Percentiles rank a stretch among this genome's conserved stretches.
Conservation (phyloP, 2,797 vertebrate genomes). For the Pantherophis vulpinus region DNA sequence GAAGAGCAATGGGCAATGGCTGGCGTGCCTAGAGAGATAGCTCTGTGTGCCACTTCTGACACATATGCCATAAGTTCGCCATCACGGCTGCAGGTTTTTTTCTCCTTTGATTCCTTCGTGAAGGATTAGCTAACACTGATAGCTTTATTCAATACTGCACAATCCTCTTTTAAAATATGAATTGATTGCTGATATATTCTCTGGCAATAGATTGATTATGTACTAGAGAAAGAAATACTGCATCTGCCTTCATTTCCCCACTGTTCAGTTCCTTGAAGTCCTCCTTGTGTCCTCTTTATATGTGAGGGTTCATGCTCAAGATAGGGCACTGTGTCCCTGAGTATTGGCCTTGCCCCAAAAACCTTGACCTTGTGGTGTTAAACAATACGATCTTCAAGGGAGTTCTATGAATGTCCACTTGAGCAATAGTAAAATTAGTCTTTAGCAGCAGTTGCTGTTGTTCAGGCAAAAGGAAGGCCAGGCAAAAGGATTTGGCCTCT, state of each 20-base stretch:
- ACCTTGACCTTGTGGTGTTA: background rate
- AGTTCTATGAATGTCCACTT: background rate
- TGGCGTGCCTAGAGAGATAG: too few species aligned
- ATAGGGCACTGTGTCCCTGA: background rate
- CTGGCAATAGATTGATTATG: too few species aligned
- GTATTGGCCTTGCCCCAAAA: background rate
- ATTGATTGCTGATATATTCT: background rate
- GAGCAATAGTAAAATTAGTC: background rate
- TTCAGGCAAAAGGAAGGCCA: background rate
- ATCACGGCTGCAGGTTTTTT: background rate
- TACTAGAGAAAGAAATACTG: background rate
- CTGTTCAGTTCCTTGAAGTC: background rate
- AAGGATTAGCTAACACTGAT: background rate
- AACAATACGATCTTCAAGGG: background rate
- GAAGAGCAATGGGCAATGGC: too few species aligned
- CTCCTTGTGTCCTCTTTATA: background rate
- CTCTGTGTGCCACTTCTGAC: too few species aligned
- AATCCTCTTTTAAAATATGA: background rate
- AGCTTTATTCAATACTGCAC: background rate
- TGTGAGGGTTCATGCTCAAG: background rate
- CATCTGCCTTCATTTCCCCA: background rate
- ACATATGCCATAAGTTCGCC: too few species aligned
- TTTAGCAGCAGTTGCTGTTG: background rate
- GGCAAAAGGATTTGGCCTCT: background rate
- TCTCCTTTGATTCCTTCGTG: background rate